Base-by-base conservation (phyloP, 1,140 invertebrate genomes). In the Scaptodrosophila lebanonensis region DNA sequence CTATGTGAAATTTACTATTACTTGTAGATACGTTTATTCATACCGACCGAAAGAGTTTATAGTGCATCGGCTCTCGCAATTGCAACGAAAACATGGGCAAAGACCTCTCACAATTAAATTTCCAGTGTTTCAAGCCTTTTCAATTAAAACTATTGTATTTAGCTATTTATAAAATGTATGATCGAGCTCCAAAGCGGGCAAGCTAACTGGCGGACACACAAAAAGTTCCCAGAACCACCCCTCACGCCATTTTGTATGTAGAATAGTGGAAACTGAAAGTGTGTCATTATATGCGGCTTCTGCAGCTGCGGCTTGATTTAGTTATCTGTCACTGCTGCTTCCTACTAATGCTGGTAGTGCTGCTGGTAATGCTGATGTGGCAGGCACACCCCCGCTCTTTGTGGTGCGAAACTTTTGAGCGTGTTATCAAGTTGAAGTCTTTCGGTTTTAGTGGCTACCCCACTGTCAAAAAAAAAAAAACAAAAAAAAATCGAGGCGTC, bases 201-300 rank as follows among this genome's bases (percentile, higher is more conserved):
- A 25, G 22, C 40, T 27, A 53, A 30, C 27, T 33, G 38, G 33
- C 16, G 12, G 33, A 36, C 50, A 49, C 8, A 25, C 25, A 35
- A 40, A 64, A 60, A 68, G 61, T 56, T 68, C 42, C n/a, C 39
- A 45, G 22, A 48, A 51, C 8, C 22, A 25, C 3, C 22, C 8
- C 22, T 25, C n/a, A 8, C 51, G 60, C 61, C 66, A 69, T 71
- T 69, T 69, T 71, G 68, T 66, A 59, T 50, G 30, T 12, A 17
- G n/a, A 36, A 50, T 66, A 47, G 59, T 69, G 75, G 75, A 79
- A 79, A 43, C 75, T 75, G 75, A 79, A 79, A 75, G 75, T 75
- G 66, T 65, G 73, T 51, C 73, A 82, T 73, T 79, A 73, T 79
- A 75, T 40, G 56, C 29, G 45, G 7, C 18, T 20, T 35, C 17